A percentile compares a stretch with the other conserved stretches of the same genome.
Conservation (phyloP, 2,113 vertebrate species). For the Cygnus atratus region DNA sequence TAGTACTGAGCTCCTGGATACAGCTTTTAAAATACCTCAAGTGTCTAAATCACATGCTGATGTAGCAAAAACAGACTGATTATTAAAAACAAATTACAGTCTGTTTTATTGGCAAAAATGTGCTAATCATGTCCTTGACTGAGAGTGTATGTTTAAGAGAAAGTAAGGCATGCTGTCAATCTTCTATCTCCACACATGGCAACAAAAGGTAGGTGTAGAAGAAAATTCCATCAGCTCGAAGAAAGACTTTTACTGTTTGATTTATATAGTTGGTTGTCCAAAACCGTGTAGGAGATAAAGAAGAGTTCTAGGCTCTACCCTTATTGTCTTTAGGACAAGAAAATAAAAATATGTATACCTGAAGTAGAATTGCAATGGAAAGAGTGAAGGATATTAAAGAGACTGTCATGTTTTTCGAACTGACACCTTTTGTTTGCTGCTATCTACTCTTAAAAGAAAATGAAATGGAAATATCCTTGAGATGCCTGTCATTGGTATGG, state of each 20-base stretch:
- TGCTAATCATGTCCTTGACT: conserved; percentile 66
- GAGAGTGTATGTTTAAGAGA: conserved; percentile 31
- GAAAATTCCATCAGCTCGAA: background rate
- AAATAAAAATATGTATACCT: background rate
- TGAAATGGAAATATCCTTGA: background rate
- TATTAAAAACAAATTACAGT: conserved; percentile 71
- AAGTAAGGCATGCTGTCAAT: conserved; percentile 26
- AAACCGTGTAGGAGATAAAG: background rate
- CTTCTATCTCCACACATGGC: background rate
- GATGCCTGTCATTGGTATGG: background rate
- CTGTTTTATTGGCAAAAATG: conserved; percentile 70
- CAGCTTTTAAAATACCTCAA: conserved; percentile 55
- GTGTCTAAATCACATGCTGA: conserved; percentile 52
- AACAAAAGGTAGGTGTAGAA: conserved; percentile 8
- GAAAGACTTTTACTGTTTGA: background rate
- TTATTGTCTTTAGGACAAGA: background rate
- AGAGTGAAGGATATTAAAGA: background rate
- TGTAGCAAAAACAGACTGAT: conserved; percentile 56
- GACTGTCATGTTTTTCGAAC: background rate
- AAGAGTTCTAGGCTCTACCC: background rate
- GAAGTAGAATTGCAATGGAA: background rate
- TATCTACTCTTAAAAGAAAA: background rate
- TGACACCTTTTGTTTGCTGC: background rate
- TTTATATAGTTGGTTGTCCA: background rate
- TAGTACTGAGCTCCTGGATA: conserved; percentile 47